Conservation (phyloP, 2,113 vertebrate species). For the Notarius quadriscutis region DNA sequence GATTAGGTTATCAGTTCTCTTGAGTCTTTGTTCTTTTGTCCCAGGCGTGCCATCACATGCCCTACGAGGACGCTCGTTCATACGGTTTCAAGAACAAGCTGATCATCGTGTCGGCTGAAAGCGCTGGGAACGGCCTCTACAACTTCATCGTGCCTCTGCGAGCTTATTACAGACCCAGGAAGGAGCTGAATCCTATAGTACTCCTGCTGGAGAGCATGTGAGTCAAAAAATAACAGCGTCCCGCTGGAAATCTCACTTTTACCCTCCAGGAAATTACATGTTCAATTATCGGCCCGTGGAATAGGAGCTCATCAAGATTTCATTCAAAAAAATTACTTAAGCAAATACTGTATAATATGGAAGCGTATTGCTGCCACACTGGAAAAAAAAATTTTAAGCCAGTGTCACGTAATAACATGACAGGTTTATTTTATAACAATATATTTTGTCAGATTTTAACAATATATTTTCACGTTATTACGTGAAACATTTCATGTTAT, state of each 20-base stretch:
- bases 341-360: no score
- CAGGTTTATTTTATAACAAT: no score
- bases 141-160: conserved; percentile 82
- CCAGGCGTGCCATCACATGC: conserved; percentile 75
- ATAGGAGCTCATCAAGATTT: neutral
- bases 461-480: no score
- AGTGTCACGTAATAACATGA: no score
- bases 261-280: neutral
- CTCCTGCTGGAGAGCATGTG: conserved; percentile 80
- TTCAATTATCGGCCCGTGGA: neutral
- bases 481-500: no score
- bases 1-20: no score
- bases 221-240: conserved; percentile 47
- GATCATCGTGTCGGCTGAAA: conserved; percentile 81
- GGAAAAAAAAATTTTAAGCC: no score
- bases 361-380: no score
- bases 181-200: conserved; percentile 82
- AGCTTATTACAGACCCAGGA: conserved; percentile 79
- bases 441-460: no score
- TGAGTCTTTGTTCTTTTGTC: neutral
- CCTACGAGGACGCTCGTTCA: conserved; percentile 77
- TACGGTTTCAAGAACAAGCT: conserved; percentile 82
- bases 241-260: neutral
- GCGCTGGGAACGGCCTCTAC: conserved; percentile 81
- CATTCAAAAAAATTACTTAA: neutral